Conservation (phyloP, 1,140 invertebrate species). For the Theocolax elegans region DNA sequence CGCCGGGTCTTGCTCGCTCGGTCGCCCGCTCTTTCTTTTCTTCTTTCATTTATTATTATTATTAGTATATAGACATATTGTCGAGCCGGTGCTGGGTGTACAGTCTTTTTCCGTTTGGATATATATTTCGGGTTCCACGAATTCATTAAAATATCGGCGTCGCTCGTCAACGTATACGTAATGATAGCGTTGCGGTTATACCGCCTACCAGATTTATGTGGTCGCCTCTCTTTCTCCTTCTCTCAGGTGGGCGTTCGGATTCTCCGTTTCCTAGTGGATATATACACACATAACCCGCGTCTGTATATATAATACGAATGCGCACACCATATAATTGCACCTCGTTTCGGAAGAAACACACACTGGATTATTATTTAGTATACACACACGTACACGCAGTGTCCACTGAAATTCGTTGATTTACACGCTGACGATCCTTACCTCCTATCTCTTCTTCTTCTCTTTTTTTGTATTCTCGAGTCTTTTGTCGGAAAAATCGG, state of each 20-base stretch:
- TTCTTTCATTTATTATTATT: slow-evolving; percentile 24
- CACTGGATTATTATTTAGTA: too few relatives aligned
- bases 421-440: too few relatives aligned
- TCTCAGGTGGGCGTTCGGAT: background rate
- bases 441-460: background rate
- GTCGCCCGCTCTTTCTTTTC: background rate
- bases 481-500: slow-evolving; percentile 14
- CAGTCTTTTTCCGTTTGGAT: slow-evolving; percentile 39
- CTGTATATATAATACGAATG: background rate
- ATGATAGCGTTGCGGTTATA: slow-evolving; percentile 49
- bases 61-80: too few relatives aligned
- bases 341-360: too few relatives aligned
- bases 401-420: too few relatives aligned
- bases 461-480: background rate
- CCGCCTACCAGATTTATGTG: slow-evolving; percentile 34
- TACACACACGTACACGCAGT: too few relatives aligned
- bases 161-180: slow-evolving; percentile 44
- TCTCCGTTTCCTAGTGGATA: background rate
- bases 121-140: slow-evolving; percentile 48
- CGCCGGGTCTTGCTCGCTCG: background rate
- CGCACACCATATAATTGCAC: background rate
- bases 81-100: background rate
- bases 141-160: slow-evolving; percentile 55
- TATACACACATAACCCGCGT: background rate
- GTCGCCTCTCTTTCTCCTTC: slow-evolving; percentile 3